phyloP scores from a whole-genome alignment of 2,113 vertebrate genomes.

The Aphelocoma coerulescens region DNA sequence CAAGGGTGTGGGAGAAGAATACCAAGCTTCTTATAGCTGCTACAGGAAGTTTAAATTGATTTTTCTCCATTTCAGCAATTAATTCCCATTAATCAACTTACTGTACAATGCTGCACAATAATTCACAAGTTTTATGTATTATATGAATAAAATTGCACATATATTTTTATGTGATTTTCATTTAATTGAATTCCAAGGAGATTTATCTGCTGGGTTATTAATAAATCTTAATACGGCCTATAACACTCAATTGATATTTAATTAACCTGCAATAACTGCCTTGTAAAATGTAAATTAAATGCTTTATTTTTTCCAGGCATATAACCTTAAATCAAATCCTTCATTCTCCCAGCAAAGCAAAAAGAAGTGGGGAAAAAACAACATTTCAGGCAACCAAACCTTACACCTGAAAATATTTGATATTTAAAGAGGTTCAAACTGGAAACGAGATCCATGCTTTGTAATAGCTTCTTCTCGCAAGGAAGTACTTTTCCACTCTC shows the following conservation, averaged over 20 bases:
- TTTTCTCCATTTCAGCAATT: slow-evolving; percentile 51
- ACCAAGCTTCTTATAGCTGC: not conserved
- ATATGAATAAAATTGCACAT: slow-evolving; percentile 66
- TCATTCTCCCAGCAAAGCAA: slow-evolving; percentile 7
- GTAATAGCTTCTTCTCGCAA: not conserved
- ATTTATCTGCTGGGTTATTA: slow-evolving; percentile 73
- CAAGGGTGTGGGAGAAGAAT: not conserved
- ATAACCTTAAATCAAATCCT: slow-evolving; percentile 32
- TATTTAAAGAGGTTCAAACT: not conserved
- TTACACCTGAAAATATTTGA: not conserved
- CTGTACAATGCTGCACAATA: slow-evolving; percentile 36
- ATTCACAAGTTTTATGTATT: slow-evolving; percentile 63
- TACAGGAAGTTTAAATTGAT: slow-evolving; percentile 41
- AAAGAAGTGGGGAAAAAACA: not conserved
- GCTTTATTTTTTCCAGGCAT: slow-evolving; percentile 55
- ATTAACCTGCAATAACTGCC: slow-evolving; percentile 70
- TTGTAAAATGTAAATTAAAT: slow-evolving; percentile 72
- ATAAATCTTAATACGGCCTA: slow-evolving; percentile 74
- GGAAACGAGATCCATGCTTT: not conserved
- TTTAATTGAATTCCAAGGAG: slow-evolving; percentile 72
- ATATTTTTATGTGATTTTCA: slow-evolving; percentile 71
- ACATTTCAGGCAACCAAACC: not conserved
- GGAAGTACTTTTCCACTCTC: slow-evolving; percentile 2
- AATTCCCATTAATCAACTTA: slow-evolving; percentile 62
- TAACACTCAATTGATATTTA: slow-evolving; percentile 73